phyloP scores from a whole-genome alignment of 23 tunicate genomes.

The Halocynthia roretzi region DNA sequence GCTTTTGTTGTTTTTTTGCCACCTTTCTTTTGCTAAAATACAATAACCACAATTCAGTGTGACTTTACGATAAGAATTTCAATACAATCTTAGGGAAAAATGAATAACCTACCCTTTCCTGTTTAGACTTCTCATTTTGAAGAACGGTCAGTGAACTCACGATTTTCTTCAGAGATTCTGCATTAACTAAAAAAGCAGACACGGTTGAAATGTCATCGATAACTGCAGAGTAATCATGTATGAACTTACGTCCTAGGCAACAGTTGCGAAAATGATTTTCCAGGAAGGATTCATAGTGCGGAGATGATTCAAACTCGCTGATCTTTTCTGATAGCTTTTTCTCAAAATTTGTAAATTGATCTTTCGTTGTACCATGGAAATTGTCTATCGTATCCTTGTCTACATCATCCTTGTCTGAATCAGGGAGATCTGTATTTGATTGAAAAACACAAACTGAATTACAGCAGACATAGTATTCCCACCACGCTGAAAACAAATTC shows the following conservation, averaged over 20 bases:
- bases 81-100: not conserved
- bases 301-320: conserved; percentile 51
- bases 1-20: conserved; percentile 58
- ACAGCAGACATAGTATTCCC: too few relatives aligned
- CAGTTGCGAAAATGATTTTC: conserved; percentile 40
- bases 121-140: conserved; percentile 61
- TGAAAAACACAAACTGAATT: too few relatives aligned
- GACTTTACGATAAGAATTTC: not conserved
- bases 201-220: not conserved
- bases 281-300: conserved; percentile 64
- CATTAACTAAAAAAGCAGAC: conserved; percentile 36
- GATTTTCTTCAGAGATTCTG: conserved; percentile 62
- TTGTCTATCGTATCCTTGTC: conserved; percentile 40
- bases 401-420: conserved; percentile 30
- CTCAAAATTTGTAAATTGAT: conserved; percentile 55
- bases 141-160: conserved; percentile 48
- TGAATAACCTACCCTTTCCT: conserved; percentile 57
- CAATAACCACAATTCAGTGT: too few relatives aligned
- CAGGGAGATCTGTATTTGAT: not conserved
- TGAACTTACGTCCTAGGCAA: conserved; percentile 44
- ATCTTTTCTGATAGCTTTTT: conserved; percentile 57
- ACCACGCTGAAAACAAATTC: too few relatives aligned
- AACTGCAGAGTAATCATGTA: not conserved
- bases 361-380: conserved; percentile 63
- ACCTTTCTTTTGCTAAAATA: conserved; percentile 42